These are phyloP conservation scores for Acleris cristana DNA, from an alignment of 2,888 invertebrate species.

Conservation along the genomic window DNA sequence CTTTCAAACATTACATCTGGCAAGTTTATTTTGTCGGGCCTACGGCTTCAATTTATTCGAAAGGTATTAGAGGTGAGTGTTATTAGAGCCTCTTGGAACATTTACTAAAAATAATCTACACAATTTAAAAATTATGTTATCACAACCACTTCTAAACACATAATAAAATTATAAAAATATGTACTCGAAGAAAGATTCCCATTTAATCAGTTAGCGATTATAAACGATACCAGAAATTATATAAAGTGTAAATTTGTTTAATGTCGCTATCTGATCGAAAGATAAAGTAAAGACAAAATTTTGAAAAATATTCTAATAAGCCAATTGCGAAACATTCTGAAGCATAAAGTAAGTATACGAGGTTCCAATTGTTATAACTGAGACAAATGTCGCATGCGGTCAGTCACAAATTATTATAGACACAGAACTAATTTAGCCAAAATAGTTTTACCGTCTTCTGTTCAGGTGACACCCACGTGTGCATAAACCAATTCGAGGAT, in stretches of 20 bases:
- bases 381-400: conserved; percentile 74
- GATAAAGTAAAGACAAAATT: conserved; percentile 61
- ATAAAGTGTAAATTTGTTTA: conserved; percentile 33
- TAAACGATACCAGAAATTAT: conserved; percentile 42
- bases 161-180: conserved; percentile 46
- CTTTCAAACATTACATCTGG: not conserved
- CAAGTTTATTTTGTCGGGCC: not conserved
- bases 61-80: conserved; percentile 48
- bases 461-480: conserved; percentile 76
- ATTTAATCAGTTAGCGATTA: conserved; percentile 8
- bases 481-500: conserved; percentile 75
- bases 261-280: conserved; percentile 53
- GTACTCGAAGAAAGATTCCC: conserved; percentile 45
- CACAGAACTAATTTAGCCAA: conserved; percentile 64
- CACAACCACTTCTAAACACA: conserved; percentile 80
- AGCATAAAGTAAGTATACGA: conserved; percentile 40
- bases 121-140: conserved; percentile 67
- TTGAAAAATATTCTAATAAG: conserved; percentile 67
- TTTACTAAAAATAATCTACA: conserved; percentile 75
- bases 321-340: conserved; percentile 72
- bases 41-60: not conserved
- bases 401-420: conserved; percentile 77
- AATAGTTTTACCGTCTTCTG: conserved; percentile 81
- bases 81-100: conserved; percentile 63
- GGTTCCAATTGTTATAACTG: conserved; percentile 64